These are phyloP conservation scores for Labeo rohita DNA, from an alignment of 2,113 vertebrate genomes.

Conservation along the genomic window DNA sequence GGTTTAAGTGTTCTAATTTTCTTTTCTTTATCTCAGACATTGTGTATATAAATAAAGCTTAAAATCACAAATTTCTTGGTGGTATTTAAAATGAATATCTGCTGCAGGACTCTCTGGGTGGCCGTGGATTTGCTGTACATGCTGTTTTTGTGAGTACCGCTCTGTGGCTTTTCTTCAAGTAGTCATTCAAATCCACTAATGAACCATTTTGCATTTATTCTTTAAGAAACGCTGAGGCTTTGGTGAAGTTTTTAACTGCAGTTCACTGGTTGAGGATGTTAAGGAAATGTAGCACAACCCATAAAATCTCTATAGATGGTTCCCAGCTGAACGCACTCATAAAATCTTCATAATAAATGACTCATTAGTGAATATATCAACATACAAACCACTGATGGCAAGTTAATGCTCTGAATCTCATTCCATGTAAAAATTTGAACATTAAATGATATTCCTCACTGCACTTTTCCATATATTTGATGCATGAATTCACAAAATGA, in stretches of 20 bases:
- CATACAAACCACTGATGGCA: not conserved
- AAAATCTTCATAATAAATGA: not conserved
- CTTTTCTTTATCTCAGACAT: not conserved
- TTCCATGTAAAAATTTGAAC: not conserved
- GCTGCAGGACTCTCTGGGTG: conserved; percentile 19
- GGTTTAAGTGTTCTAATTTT: not conserved
- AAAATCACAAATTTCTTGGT: not conserved
- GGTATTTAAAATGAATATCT: not conserved
- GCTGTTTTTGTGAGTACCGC: conserved; percentile 25
- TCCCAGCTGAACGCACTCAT: not conserved
- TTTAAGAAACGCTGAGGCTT: not conserved
- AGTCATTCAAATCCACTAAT: conserved; percentile 30
- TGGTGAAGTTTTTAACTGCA: not conserved
- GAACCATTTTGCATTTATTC: not conserved
- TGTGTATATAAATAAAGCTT: not conserved
- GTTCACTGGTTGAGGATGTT: not conserved
- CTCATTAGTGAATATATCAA: not conserved
- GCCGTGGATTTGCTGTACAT: not conserved
- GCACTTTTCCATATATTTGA: not conserved
- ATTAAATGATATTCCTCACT: not conserved
- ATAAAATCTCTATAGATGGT: conserved; percentile 12
- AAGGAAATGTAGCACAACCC: conserved; percentile 21
- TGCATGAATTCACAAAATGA: not conserved
- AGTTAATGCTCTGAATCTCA: not conserved
- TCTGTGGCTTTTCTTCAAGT: conserved; percentile 27